A percentile compares a stretch with the other conserved stretches of the same genome.
Conservation (phyloP, 2,113 vertebrate genomes). For the Buteo buteo region DNA sequence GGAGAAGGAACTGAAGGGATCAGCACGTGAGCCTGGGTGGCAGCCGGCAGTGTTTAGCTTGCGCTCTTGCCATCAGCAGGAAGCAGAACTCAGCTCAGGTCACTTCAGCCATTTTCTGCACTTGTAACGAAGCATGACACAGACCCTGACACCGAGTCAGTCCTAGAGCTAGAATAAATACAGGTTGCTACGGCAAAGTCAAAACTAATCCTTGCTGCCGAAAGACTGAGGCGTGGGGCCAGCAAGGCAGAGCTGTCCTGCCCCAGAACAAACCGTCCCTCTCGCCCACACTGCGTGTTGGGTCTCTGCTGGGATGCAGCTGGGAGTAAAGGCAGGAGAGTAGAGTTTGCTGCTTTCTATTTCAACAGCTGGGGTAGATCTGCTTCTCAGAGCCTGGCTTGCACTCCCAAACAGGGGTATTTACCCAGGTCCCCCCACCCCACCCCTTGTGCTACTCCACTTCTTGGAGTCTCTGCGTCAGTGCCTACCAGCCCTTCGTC, state of each 20-base stretch:
- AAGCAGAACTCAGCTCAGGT: not conserved
- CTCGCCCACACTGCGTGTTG: rapidly evolving
- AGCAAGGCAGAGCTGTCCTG: not conserved
- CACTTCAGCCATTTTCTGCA: not conserved
- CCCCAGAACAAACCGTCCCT: not conserved
- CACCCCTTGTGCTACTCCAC: rapidly evolving
- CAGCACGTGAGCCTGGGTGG: not conserved
- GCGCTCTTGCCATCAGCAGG: not conserved
- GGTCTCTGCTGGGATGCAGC: not conserved
- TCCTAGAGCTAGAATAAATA: not conserved
- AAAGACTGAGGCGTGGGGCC: not conserved
- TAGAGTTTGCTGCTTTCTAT: not conserved
- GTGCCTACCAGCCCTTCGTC: not conserved
- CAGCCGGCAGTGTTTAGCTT: rapidly evolving
- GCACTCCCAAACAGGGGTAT: not conserved
- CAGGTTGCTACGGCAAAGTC: not conserved
- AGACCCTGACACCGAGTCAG: not conserved
- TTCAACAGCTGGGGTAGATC: not conserved
- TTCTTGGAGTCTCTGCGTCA: not conserved
- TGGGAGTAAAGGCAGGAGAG: not conserved
- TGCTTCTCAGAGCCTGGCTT: not conserved
- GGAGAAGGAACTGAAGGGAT: not conserved
- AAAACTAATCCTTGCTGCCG: not conserved
- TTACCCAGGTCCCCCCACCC: not conserved
- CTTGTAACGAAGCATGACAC: not conserved